These are phyloP conservation scores for Clitarchus hookeri DNA, from an alignment of 2,888 invertebrate species.

Conservation along the genomic window DNA sequence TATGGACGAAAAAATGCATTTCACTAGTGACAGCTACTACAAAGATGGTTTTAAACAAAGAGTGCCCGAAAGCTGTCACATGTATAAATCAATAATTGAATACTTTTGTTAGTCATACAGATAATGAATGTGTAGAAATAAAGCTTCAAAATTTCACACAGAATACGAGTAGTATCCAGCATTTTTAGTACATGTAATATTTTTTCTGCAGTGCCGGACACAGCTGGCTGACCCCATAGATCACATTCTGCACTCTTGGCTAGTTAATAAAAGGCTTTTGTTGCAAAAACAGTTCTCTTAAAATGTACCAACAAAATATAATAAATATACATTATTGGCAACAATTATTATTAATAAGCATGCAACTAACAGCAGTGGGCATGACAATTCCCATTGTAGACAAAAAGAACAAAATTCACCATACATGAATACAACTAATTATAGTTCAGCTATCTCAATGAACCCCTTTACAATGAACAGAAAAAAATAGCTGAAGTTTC, in stretches of 20 bases:
- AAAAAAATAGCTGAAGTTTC: no score
- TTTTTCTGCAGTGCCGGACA: neutral
- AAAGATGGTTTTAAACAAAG: slow-evolving; percentile 20
- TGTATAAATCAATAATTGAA: slow-evolving; percentile 24
- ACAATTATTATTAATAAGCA: neutral
- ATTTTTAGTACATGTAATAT: neutral
- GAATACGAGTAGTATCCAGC: neutral
- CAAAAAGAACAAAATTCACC: neutral
- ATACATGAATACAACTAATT: neutral
- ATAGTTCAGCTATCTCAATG: no score
- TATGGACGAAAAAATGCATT: neutral
- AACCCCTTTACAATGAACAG: no score
- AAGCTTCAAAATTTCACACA: neutral
- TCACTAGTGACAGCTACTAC: slow-evolving; percentile 40
- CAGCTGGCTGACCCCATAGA: slow-evolving; percentile 44
- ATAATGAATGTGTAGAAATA: neutral
- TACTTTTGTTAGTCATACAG: neutral
- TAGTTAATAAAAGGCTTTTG: slow-evolving; percentile 17
- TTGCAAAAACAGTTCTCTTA: neutral
- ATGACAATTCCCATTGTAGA: neutral
- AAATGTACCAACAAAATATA: neutral
- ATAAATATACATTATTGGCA: neutral
- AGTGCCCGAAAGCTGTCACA: neutral
- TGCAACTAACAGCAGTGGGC: neutral
- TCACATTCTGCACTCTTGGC: slow-evolving; percentile 46